phyloP scores from a whole-genome alignment of 2,797 vertebrate genomes.

The Limnodromus scolopaceus region DNA sequence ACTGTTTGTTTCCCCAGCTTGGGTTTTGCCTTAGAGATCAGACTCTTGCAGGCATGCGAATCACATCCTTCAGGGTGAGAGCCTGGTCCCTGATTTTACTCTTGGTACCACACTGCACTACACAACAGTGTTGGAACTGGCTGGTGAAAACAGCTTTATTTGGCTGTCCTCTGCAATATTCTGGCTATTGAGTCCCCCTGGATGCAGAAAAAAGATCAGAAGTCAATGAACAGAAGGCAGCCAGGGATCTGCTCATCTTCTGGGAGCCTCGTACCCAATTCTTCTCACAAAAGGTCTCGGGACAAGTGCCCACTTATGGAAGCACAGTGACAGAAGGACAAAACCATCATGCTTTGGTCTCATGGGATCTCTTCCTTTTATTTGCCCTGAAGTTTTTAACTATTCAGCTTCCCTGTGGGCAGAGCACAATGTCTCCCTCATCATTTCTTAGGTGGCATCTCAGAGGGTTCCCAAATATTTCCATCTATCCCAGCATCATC shows the following conservation, averaged over 20 bases:
- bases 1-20: background rate
- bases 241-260: background rate
- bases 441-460: background rate
- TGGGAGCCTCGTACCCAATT: background rate
- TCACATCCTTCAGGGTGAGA: background rate
- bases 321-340: background rate
- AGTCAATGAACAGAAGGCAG: background rate
- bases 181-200: background rate
- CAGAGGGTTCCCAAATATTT: background rate
- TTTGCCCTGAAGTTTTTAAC: background rate
- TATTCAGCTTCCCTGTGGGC: background rate
- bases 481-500: background rate
- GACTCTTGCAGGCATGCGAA: background rate
- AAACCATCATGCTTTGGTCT: background rate
- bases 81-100: background rate
- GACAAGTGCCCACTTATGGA: background rate
- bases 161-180: background rate
- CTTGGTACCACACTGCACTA: background rate
- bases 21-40: background rate
- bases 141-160: background rate
- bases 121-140: background rate
- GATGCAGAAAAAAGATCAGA: background rate
- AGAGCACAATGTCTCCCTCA: background rate
- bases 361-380: background rate
- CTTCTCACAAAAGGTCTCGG: fast-evolving